Percentiles rank a stretch among this genome's conserved stretches.
Evolutionary conservation across 2,888 invertebrate genomes (phyloP).

Genomic region (Cantharis lateralis): DNA sequence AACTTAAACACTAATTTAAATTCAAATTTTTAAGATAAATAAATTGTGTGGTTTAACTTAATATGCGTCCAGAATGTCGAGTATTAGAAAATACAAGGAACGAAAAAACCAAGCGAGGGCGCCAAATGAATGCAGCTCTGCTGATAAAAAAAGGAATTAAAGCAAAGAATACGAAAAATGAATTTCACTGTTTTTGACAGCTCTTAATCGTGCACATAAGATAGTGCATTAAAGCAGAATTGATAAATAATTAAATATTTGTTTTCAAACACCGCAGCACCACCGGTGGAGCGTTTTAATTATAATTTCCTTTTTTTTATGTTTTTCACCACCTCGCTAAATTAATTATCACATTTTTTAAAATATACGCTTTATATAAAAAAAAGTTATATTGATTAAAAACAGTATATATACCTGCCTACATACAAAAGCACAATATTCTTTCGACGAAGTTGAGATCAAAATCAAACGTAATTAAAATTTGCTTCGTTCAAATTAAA

Average conservation of each 20-base stretch:
- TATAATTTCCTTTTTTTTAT: not conserved
- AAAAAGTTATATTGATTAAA: not conserved
- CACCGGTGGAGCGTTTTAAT: not conserved
- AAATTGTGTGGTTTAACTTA: slow-evolving; percentile 7
- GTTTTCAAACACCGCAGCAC: not conserved
- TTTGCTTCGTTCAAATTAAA: slow-evolving; percentile 28
- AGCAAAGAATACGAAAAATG: slow-evolving; percentile 55
- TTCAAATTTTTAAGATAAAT: slow-evolving; percentile 3
- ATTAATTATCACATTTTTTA: not conserved
- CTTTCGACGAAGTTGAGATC: slow-evolving; percentile 20
- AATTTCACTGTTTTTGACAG: slow-evolving; percentile 60
- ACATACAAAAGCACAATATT: not conserved
- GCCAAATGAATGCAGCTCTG: slow-evolving; percentile 57
- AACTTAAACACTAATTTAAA: slow-evolving; percentile 13
- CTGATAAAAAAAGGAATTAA: slow-evolving; percentile 59
- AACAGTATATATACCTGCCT: not conserved
- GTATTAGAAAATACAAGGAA: slow-evolving; percentile 32
- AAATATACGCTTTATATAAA: not conserved
- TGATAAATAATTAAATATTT: slow-evolving; percentile 31
- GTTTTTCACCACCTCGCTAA: not conserved
- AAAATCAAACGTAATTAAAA: slow-evolving; percentile 29
- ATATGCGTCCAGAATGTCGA: slow-evolving; percentile 27
- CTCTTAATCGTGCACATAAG: slow-evolving; percentile 56
- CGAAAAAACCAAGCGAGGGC: slow-evolving; percentile 38
- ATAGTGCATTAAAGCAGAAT: slow-evolving; percentile 31